These are phyloP conservation scores for Acrocephalus scirpaceus DNA, from an alignment of 2,797 vertebrate genomes.

Conservation along the genomic window DNA sequence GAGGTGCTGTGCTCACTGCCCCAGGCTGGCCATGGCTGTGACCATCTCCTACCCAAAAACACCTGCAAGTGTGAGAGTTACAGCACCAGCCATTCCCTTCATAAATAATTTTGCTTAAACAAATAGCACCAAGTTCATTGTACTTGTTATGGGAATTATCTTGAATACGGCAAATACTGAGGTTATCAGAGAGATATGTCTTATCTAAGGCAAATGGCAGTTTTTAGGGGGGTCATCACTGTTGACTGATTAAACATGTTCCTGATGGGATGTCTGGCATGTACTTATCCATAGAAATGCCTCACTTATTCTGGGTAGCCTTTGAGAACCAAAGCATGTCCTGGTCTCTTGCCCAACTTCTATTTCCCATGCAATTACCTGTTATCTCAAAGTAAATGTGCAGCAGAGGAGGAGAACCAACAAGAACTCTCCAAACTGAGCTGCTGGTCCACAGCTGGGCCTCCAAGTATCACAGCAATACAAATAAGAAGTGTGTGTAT, in stretches of 20 bases:
- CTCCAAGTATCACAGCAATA: background rate
- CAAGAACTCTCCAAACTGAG: background rate
- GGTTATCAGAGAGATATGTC: slow-evolving; percentile 59
- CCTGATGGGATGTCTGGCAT: slow-evolving; percentile 24
- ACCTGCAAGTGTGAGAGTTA: background rate
- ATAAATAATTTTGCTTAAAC: slow-evolving; percentile 39
- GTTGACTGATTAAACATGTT: slow-evolving; percentile 34
- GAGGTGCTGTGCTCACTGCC: rapidly evolving
- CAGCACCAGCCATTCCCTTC: background rate
- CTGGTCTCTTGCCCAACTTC: slow-evolving; percentile 25
- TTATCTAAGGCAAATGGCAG: slow-evolving; percentile 46
- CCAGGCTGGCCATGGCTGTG: background rate
- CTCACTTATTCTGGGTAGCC: background rate
- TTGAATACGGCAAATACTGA: slow-evolving; percentile 52
- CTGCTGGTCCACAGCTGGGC: background rate
- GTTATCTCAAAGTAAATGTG: slow-evolving; percentile 39
- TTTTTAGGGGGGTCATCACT: slow-evolving; percentile 48
- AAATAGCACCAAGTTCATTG: slow-evolving; percentile 28
- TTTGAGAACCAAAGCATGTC: background rate
- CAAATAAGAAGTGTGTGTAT: background rate
- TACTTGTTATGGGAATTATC: background rate
- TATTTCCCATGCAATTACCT: slow-evolving; percentile 8
- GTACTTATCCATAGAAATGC: background rate
- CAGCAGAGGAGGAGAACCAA: background rate
- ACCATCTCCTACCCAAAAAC: rapidly evolving